A percentile compares a stretch with the other conserved stretches of the same genome.
These are phyloP conservation scores for Hirtodrosophila alboralis DNA, from an alignment of 2,888 invertebrate species.

Conservation along the genomic window DNA sequence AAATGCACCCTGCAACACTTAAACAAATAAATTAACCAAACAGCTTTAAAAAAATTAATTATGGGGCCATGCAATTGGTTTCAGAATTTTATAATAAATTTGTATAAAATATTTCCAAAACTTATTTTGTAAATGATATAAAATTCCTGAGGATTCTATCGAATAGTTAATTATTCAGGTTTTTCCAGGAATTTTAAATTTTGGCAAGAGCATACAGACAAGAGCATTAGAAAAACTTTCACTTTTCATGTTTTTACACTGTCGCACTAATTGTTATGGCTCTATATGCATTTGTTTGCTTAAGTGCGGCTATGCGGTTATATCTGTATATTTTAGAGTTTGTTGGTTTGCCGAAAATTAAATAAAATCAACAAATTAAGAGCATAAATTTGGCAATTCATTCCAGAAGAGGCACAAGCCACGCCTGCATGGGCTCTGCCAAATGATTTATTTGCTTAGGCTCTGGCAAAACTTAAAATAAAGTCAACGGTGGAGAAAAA, in stretches of 20 bases:
- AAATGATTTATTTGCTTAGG: conserved; percentile 33
- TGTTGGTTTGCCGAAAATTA: conserved; percentile 35
- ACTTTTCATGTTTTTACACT: conserved; percentile 16
- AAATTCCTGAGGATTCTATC: too few relatives aligned
- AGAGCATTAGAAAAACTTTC: neutral
- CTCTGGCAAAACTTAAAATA: conserved; percentile 5
- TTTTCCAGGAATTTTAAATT: neutral
- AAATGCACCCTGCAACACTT: conserved; percentile 2
- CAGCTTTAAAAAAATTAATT: too few relatives aligned
- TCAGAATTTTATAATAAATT: too few relatives aligned
- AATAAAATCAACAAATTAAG: conserved; percentile 45
- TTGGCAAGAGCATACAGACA: conserved; percentile 6
- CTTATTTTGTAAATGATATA: too few relatives aligned
- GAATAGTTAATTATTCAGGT: too few relatives aligned
- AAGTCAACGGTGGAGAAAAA: conserved; percentile 20
- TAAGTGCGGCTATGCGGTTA: conserved; percentile 21
- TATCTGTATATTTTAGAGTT: conserved; percentile 15
- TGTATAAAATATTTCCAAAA: too few relatives aligned
- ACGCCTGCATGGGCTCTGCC: conserved; percentile 8
- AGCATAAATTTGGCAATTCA: conserved; percentile 34
- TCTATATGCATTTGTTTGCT: neutral
- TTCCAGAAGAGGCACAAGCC: conserved; percentile 6
- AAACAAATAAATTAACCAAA: neutral
- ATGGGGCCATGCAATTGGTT: too few relatives aligned
- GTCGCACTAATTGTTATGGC: conserved; percentile 27